Base-by-base conservation (phyloP, 2,888 invertebrate genomes). In the Siphlonurus alternatus region DNA sequence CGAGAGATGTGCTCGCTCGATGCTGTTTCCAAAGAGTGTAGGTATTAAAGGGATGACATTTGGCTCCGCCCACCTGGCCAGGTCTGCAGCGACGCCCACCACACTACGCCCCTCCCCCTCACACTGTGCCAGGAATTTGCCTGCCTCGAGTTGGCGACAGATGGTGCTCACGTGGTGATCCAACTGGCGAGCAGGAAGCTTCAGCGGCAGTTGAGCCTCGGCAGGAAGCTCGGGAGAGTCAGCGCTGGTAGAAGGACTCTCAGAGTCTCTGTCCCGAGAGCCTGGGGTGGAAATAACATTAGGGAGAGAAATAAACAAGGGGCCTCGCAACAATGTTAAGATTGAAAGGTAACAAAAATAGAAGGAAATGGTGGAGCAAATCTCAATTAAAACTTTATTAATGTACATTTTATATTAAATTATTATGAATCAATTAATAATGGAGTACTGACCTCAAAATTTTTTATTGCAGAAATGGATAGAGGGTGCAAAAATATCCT, bases 81-180 rank as follows among this genome's bases (percentile, higher is more conserved):
- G 20, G 7, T 51, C 62, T 1, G 62, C 15, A 1, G 59, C 51
- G 2, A 65, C 23, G 22, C 22, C 24, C 1, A 38, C 53, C 25
- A 67, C 66, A 19, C 24, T 53, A 1, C 62, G 63, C 3, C 67
- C 81, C 63, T 74, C 78, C 15, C 75, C 75, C 73, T 89, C 88
- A 67, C 85, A 84, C 2, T 78, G 78, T 0, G 83, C 79, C 22
- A 91, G 74, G 73, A 85, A 89, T 69, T 88, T 86, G 0, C 86
- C 84, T 0, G 92, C 80, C 70, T 93, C 91, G 69, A 87, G 83
- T 74, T 94, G 93, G n/a, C 87, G 78, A 2, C 83, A 80, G 67
- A 93, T 86, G 0, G 88, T 88, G 64, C 85, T 86, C 69, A 93
- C 85, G 68, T 92, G 85, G 68, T 84, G 86, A 73, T 86, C 86